Conservation (phyloP, 2,888 invertebrate species). For the Megalurothrips usitatus region DNA sequence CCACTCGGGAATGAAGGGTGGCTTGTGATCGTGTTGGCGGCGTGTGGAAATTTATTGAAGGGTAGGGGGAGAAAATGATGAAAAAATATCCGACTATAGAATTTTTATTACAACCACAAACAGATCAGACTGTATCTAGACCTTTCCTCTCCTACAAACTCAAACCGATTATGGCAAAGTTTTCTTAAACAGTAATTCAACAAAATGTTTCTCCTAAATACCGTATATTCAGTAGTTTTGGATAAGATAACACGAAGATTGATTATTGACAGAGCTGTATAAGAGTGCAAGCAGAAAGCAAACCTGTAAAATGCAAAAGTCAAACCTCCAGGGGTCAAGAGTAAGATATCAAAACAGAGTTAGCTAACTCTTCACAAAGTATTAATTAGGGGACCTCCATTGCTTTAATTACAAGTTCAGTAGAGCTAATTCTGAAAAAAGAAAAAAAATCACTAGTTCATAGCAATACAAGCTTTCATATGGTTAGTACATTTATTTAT, state of each 20-base stretch:
- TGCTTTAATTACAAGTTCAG: conserved; percentile 1
- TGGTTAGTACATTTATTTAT: conserved; percentile 6
- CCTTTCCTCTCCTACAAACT: conserved; percentile 21
- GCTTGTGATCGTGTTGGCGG: too few relatives aligned
- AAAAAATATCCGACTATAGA: not conserved
- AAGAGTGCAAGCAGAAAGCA: not conserved
- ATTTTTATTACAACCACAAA: conserved; percentile 23
- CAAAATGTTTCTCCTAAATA: not conserved
- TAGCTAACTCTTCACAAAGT: not conserved
- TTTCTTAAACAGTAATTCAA: not conserved
- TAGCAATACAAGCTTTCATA: not conserved
- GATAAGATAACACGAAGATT: conserved; percentile 21
- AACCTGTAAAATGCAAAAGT: not conserved
- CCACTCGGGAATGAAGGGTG: too few relatives aligned
- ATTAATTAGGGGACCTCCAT: conserved; percentile 14
- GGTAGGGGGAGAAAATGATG: not conserved
- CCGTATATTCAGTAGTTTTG: not conserved
- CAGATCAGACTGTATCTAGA: conserved; percentile 5
- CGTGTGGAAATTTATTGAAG: too few relatives aligned
- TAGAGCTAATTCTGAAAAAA: not conserved
- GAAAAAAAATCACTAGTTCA: not conserved
- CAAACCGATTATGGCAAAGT: not conserved
- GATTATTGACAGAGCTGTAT: conserved; percentile 20
- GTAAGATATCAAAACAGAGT: not conserved
- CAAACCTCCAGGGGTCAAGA: not conserved